These are phyloP conservation scores for Halisarca cf. caerulea DNA, from an alignment of 37 sponge, comb jelly and placozoan genomes.

Conservation along the genomic window DNA sequence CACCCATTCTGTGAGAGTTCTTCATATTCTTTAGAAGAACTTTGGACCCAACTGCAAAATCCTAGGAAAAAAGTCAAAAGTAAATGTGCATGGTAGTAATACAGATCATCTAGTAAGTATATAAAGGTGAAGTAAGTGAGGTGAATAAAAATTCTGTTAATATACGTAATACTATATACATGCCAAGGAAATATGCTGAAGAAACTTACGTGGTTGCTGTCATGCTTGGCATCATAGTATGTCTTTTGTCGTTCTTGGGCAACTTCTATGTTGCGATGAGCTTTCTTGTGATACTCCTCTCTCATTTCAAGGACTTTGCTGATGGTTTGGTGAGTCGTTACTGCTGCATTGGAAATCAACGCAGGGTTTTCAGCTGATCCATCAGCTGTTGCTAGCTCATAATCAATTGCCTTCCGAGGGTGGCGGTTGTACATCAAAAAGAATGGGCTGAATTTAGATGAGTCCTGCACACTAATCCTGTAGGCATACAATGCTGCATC, in stretches of 20 bases:
- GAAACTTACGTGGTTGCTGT: not conserved
- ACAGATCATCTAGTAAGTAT: not conserved
- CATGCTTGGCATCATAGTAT: conserved; percentile 25
- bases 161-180: not conserved
- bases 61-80: not conserved
- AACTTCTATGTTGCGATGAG: not conserved
- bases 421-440: too few relatives aligned
- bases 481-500: too few relatives aligned
- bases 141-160: not conserved
- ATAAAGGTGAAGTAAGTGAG: not conserved
- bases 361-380: not conserved
- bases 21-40: too few relatives aligned
- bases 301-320: conserved; percentile 8
- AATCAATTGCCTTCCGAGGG: too few relatives aligned
- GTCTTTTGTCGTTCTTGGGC: conserved; percentile 35
- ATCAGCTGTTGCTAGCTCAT: not conserved
- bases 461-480: too few relatives aligned
- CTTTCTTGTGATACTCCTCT: conserved; percentile 6
- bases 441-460: too few relatives aligned
- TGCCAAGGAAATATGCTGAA: not conserved
- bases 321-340: not conserved
- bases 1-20: too few relatives aligned
- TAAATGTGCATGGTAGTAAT: not conserved
- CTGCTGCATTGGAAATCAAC: not conserved
- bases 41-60: too few relatives aligned